phyloP scores from a whole-genome alignment of 2,888 invertebrate genomes.

The Anodontia alba region DNA sequence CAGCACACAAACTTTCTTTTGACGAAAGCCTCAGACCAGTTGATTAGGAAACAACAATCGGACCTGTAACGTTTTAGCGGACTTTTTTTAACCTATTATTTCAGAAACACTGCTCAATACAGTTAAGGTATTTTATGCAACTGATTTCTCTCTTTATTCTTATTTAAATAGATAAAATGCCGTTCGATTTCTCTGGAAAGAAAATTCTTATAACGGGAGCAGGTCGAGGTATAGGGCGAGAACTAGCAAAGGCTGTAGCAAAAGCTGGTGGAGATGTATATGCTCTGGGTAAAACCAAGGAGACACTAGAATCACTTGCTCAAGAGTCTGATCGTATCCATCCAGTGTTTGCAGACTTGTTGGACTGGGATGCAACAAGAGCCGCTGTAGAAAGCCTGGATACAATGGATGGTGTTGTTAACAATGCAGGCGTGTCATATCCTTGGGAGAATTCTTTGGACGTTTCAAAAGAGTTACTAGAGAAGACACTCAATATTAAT shows the following conservation, averaged over 20 bases:
- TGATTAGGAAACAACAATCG: no score
- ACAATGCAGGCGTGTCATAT: slow-evolving; percentile 93
- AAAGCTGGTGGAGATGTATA: slow-evolving; percentile 91
- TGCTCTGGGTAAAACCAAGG: slow-evolving; percentile 90
- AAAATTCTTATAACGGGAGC: slow-evolving; percentile 94
- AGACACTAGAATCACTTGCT: slow-evolving; percentile 88
- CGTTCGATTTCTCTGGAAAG: slow-evolving; percentile 86
- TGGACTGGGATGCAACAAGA: slow-evolving; percentile 91
- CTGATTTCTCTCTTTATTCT: no score
- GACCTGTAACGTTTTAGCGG: no score
- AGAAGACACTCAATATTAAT: slow-evolving; percentile 90
- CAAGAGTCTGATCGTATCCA: slow-evolving; percentile 61
- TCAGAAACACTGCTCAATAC: no score
- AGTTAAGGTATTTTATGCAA: no score
- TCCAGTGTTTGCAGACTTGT: slow-evolving; percentile 89
- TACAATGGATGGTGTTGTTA: slow-evolving; percentile 92
- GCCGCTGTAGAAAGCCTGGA: slow-evolving; percentile 88
- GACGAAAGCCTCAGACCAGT: no score
- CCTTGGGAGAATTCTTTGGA: slow-evolving; percentile 90
- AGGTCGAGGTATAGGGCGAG: slow-evolving; percentile 93
- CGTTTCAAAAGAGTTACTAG: slow-evolving; percentile 89
- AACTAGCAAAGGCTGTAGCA: slow-evolving; percentile 89
- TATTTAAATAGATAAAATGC: no score
- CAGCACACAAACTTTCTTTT: no score
- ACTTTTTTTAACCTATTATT: no score